phyloP scores from a whole-genome alignment of 2,113 vertebrate species.

The Eubucco bourcierii region DNA sequence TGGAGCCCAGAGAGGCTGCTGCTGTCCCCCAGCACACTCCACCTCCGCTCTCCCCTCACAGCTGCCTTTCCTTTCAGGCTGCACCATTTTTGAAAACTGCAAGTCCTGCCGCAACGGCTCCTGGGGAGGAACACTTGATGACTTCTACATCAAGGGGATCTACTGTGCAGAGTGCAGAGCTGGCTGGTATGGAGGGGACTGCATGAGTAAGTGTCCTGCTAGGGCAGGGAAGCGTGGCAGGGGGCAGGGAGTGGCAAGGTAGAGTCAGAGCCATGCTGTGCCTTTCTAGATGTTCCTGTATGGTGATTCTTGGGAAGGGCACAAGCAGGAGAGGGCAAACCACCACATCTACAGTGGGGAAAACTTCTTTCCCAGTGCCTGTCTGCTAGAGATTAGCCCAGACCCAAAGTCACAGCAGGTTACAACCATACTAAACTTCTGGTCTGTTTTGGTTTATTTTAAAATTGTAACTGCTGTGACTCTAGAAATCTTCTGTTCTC shows the following conservation, averaged over 20 bases:
- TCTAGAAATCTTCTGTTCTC: background rate
- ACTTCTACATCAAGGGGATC: slow-evolving; percentile 92
- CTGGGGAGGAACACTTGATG: slow-evolving; percentile 87
- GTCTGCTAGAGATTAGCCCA: background rate
- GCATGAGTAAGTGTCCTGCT: slow-evolving; percentile 87
- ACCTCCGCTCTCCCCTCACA: background rate
- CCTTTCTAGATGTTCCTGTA: background rate
- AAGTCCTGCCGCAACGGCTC: slow-evolving; percentile 95
- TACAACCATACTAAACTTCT: background rate
- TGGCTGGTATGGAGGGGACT: slow-evolving; percentile 97
- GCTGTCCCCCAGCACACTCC: background rate
- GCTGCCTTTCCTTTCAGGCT: slow-evolving; percentile 69
- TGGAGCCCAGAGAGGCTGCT: background rate
- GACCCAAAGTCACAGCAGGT: background rate
- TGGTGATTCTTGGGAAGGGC: background rate
- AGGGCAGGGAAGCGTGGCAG: background rate
- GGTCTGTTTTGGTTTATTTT: background rate
- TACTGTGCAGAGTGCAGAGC: slow-evolving; percentile 93
- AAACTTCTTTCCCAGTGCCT: background rate
- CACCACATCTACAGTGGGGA: background rate
- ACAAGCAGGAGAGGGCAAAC: background rate
- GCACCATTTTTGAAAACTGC: slow-evolving; percentile 97
- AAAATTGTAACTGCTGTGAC: background rate
- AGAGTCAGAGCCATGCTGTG: background rate
- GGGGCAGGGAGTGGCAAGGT: background rate